Percentiles rank a stretch among this genome's conserved stretches.
These are phyloP conservation scores for Drosophila meridionalis DNA, from an alignment of 2,888 invertebrate species.

Conservation along the genomic window DNA sequence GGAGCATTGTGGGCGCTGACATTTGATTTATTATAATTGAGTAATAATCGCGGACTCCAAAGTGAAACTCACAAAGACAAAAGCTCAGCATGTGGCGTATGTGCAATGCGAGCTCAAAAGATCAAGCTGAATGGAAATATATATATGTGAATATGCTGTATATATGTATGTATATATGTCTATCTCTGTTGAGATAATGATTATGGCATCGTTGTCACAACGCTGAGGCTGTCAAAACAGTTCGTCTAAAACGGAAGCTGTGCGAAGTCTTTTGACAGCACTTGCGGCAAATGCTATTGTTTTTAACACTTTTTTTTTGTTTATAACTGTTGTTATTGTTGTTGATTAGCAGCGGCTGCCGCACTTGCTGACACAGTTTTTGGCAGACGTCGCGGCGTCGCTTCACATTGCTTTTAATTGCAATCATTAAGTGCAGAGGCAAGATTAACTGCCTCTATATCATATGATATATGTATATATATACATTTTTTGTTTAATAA, in stretches of 20 bases:
- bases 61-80: slow-evolving; percentile 35
- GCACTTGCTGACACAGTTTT: slow-evolving; percentile 57
- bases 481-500: not conserved
- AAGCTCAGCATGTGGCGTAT: slow-evolving; percentile 28
- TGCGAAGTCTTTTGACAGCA: slow-evolving; percentile 62
- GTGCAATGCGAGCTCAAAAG: slow-evolving; percentile 44
- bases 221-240: slow-evolving; percentile 49
- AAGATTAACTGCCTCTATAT: not conserved
- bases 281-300: slow-evolving; percentile 44
- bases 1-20: slow-evolving; percentile 70
- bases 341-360: slow-evolving; percentile 17
- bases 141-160: not conserved
- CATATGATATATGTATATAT: not conserved
- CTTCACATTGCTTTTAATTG: slow-evolving; percentile 58
- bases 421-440: slow-evolving; percentile 45
- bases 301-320: slow-evolving; percentile 9
- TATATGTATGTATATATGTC: slow-evolving; percentile 1
- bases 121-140: slow-evolving; percentile 24
- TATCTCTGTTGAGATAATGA: slow-evolving; percentile 32
- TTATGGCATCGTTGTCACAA: slow-evolving; percentile 65
- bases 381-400: slow-evolving; percentile 42
- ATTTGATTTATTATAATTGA: slow-evolving; percentile 60
- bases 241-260: slow-evolving; percentile 71
- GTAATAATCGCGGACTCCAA: slow-evolving; percentile 32
- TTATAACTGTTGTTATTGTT: not conserved